A percentile compares a stretch with the other conserved stretches of the same genome.
These are phyloP conservation scores for Pungitius pungitius DNA, from an alignment of 2,113 vertebrate species.

Conservation along the genomic window DNA sequence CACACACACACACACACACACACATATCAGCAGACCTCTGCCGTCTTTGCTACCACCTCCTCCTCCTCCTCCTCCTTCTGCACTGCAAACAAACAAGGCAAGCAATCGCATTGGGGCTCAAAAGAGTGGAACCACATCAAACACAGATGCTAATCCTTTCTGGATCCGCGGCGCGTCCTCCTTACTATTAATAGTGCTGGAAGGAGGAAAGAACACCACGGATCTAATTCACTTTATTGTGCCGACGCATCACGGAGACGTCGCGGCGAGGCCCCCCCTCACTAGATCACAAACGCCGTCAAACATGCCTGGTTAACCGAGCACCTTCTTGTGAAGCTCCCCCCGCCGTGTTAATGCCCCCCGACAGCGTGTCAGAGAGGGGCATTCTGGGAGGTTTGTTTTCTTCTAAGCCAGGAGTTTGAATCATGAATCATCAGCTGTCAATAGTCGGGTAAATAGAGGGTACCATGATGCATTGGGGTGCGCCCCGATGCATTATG, in stretches of 20 bases:
- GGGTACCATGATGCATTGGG: not conserved
- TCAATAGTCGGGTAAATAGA: not conserved
- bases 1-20: conserved; percentile 27
- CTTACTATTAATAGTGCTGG: conserved; percentile 80
- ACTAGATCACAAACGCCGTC: conserved; percentile 59
- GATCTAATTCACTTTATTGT: conserved; percentile 76
- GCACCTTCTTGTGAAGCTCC: conserved; percentile 69
- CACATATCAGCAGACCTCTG: not conserved
- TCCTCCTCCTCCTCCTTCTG: conserved; percentile 39
- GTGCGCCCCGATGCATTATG: no score
- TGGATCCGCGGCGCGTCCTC: conserved; percentile 77
- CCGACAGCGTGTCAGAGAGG: conserved; percentile 2
- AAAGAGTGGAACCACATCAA: conserved; percentile 82
- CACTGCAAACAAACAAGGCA: conserved; percentile 62
- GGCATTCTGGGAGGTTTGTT: conserved; percentile 10
- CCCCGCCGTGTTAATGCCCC: not conserved
- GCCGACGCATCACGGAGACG: conserved; percentile 61
- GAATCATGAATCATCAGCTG: not conserved
- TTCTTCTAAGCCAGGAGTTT: not conserved
- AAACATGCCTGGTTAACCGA: conserved; percentile 59
- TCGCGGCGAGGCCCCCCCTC: conserved; percentile 54
- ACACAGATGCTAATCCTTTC: conserved; percentile 80
- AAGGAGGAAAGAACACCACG: conserved; percentile 74
- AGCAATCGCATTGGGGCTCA: conserved; percentile 72
- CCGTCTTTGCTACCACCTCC: not conserved